A percentile compares a stretch with the other conserved stretches of the same genome.
phyloP scores from a whole-genome alignment of 1,140 invertebrate genomes.

The Venturia canescens region DNA sequence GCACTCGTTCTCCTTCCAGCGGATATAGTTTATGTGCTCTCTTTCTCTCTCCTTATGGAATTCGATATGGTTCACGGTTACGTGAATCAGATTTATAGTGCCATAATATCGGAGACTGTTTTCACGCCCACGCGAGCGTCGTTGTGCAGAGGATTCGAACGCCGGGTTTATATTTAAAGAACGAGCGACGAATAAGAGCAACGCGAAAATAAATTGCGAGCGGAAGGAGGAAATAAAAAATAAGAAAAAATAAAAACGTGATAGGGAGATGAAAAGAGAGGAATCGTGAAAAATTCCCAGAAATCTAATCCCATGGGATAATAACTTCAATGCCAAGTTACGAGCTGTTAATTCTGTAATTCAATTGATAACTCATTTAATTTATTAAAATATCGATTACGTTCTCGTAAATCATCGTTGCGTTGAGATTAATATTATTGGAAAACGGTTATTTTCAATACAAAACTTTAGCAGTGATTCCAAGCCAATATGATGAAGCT shows the following conservation, averaged over 20 bases:
- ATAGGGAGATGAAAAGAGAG: background rate
- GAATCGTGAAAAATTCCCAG: no score
- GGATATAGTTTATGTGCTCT: background rate
- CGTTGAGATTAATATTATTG: no score
- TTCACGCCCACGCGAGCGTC: background rate
- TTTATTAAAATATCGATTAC: no score
- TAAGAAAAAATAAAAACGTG: background rate
- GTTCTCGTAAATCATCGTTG: no score
- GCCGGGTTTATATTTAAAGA: constrained; percentile 10
- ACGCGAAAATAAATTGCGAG: background rate
- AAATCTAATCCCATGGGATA: no score
- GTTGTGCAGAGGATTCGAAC: background rate
- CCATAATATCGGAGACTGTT: constrained; percentile 36
- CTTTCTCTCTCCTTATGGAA: constrained; percentile 39
- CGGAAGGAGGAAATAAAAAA: background rate
- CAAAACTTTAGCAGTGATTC: no score
- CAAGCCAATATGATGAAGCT: no score
- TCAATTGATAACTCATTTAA: no score
- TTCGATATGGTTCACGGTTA: constrained; percentile 44
- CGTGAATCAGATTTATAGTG: constrained; percentile 39
- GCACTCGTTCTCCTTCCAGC: background rate
- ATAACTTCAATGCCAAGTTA: no score
- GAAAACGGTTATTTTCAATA: no score
- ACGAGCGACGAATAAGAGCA: background rate
- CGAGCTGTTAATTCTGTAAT: no score